Evolutionary conservation across 2,888 invertebrate species (phyloP), one percentile per base, ranked within the genome.

Genomic region (Pedicia rivosa): DNA sequence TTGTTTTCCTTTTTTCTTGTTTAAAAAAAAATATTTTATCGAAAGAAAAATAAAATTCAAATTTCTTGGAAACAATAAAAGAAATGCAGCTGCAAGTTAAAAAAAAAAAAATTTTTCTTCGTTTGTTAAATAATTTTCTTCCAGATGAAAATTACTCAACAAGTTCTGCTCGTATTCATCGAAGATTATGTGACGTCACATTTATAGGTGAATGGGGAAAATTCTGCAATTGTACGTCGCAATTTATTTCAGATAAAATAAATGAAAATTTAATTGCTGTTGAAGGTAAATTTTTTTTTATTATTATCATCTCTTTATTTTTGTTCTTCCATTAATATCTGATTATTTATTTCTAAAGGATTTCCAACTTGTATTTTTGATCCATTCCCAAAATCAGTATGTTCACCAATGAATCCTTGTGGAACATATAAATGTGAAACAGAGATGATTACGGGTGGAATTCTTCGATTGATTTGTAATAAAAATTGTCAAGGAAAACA

Each of bases 291-390:
- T 6, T 5, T 20, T 20, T 20, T 6, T 20, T 5, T 20, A 6
- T 20, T 6, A 5, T 20, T 20, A 6, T 6, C 8, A 20, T 20
- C 20, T 5, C 20, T 20, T 20, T 20, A 20, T 20, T 20, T 20
- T 6, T 6, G 8, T 46, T 27, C n/a, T n/a, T n/a, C n/a, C n/a
- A n/a, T n/a, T n/a, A n/a, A n/a, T n/a, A n/a, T 10, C n/a, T n/a
- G 17, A 30, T 30, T 30, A 7, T 17, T 12, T 16, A 6, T n/a
- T n/a, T 16, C 19, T 5, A 17, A 27, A 62, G 64, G 63, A 35
- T 62, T 64, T 44, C 62, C 63, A 4, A 62, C 62, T 8, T 64
- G 63, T 45, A 62, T 59, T 43, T 47, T 55, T 19, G 47, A 56
- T 9, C 59, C 59, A 8, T 42, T 63, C 33, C 58, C 59, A 3